Percentiles rank a stretch among this genome's conserved stretches.
Conservation (phyloP, 1,140 invertebrate species). For the Globodera rostochiensis region DNA sequence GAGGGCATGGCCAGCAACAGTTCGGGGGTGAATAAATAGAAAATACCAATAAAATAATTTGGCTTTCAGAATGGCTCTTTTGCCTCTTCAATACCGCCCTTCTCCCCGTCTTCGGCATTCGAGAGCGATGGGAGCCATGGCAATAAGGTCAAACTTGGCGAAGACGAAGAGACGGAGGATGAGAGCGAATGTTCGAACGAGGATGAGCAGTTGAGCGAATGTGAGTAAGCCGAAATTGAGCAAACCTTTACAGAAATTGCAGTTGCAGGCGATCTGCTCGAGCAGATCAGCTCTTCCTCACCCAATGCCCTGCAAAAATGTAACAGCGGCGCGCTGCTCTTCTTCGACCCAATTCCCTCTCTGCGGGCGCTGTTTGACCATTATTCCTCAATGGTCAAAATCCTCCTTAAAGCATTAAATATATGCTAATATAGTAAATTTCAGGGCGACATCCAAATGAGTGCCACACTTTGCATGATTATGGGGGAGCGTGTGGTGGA, state of each 20-base stretch:
- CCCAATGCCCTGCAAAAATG: conserved; percentile 11
- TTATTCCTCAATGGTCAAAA: conserved; percentile 36
- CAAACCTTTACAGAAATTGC: background rate
- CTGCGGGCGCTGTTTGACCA: conserved; percentile 38
- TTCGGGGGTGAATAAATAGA: background rate
- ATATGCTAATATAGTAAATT: conserved; percentile 6
- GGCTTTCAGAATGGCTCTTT: background rate
- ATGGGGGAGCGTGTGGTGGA: conserved; percentile 42
- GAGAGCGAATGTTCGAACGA: background rate
- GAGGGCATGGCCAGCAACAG: conserved; percentile 10
- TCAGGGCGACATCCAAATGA: conserved; percentile 47
- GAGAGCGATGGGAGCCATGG: background rate
- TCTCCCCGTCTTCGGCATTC: background rate
- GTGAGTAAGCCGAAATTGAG: background rate
- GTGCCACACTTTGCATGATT: conserved; percentile 45
- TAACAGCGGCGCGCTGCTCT: conserved; percentile 12
- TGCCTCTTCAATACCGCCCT: background rate
- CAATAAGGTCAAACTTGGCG: background rate
- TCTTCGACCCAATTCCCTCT: conserved; percentile 29
- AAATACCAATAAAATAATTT: too few species aligned
- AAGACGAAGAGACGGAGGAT: background rate
- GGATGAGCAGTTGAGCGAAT: background rate
- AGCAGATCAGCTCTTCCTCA: background rate
- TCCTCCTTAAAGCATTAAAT: background rate
- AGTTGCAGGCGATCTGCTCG: background rate